Percentiles rank a stretch among this genome's conserved stretches.
These are phyloP conservation scores for Sciaenops ocellatus DNA, from an alignment of 2,797 vertebrate species.

Conservation along the genomic window DNA sequence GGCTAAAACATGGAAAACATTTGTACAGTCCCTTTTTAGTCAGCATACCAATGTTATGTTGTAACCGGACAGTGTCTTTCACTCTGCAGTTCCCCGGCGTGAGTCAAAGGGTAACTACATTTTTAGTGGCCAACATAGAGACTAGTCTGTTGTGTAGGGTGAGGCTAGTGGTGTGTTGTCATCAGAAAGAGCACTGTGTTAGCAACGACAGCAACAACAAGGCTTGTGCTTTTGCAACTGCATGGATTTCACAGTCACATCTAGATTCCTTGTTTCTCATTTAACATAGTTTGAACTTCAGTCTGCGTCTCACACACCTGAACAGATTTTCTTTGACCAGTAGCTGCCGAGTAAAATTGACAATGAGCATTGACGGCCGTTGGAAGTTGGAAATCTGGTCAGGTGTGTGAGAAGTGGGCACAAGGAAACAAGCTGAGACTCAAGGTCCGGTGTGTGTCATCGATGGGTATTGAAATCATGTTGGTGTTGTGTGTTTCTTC, in stretches of 20 bases:
- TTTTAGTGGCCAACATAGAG: constrained; percentile 23
- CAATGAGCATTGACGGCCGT: background rate
- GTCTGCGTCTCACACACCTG: constrained; percentile 27
- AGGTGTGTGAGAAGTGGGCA: constrained; percentile 31
- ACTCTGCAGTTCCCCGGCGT: constrained; percentile 66
- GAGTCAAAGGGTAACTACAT: constrained; percentile 66
- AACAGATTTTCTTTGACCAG: constrained; percentile 7
- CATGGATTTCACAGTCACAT: constrained; percentile 56
- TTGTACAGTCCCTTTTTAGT: background rate
- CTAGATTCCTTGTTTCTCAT: constrained; percentile 62
- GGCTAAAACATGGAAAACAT: constrained; percentile 62
- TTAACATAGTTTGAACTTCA: constrained; percentile 20
- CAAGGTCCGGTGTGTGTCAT: constrained; percentile 47
- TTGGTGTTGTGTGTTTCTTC: constrained; percentile 56
- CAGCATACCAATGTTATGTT: background rate
- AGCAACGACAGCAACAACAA: background rate
- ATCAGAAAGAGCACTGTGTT: constrained; percentile 30
- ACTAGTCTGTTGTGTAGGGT: constrained; percentile 41
- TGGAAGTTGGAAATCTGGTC: constrained; percentile 23
- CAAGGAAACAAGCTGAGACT: constrained; percentile 68
- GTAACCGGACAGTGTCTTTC: constrained; percentile 45
- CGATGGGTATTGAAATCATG: constrained; percentile 41
- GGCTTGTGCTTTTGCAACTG: constrained; percentile 55
- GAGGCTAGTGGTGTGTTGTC: constrained; percentile 34
- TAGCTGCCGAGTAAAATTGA: background rate